phyloP scores from a whole-genome alignment of 53 echinoderm and acorn worm species.

The Arbacia lixula region DNA sequence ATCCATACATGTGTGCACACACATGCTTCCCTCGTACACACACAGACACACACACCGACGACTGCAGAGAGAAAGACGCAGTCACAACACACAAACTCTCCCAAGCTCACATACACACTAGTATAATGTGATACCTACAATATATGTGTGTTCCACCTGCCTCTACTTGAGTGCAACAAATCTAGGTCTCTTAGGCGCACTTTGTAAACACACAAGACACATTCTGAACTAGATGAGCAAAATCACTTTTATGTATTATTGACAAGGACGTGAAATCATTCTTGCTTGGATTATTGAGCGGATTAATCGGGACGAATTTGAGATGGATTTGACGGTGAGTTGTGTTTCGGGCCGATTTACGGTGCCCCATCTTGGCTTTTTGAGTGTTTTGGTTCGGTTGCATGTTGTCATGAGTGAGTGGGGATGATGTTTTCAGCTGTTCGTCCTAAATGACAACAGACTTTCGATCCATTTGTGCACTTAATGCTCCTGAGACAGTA shows the following conservation, averaged over 20 bases:
- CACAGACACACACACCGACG: neutral
- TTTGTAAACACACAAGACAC: constrained; percentile 23
- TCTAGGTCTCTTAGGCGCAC: constrained; percentile 21
- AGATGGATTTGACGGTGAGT: constrained; percentile 39
- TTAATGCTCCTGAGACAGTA: no score
- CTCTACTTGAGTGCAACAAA: neutral
- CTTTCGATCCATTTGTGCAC: no score
- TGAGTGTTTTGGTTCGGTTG: constrained; percentile 29
- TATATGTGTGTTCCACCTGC: constrained; percentile 32
- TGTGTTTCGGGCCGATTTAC: constrained; percentile 9
- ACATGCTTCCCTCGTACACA: neutral
- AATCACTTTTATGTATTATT: no score
- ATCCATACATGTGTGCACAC: neutral
- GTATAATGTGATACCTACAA: constrained; percentile 2
- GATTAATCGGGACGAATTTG: no score
- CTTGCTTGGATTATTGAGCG: no score
- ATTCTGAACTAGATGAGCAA: no score
- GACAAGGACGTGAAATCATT: no score
- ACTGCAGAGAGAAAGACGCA: no score
- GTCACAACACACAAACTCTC: neutral
- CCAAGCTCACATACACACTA: neutral
- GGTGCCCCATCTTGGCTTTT: constrained; percentile 25
- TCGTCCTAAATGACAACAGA: no score
- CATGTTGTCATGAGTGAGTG: neutral
- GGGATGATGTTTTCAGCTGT: neutral